Base-by-base conservation (phyloP, 1,140 invertebrate species). In the Dreissena rostriformis region DNA sequence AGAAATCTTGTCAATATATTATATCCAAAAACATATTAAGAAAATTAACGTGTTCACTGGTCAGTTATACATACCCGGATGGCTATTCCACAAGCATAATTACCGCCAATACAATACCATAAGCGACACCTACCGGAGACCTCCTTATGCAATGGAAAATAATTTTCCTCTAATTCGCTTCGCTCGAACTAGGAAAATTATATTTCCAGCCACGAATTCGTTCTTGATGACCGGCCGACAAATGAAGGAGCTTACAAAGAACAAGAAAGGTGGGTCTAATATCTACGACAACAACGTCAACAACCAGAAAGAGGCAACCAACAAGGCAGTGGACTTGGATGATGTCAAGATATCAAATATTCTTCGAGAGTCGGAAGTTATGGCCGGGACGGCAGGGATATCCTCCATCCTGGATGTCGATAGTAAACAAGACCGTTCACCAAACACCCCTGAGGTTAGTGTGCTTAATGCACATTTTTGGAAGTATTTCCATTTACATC, bases 291-390 rank as follows among this genome's bases (percentile, higher is more conserved):
- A 82, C 8, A 61, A 49, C 11, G 24, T 55, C 14, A 75, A 74
- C 26, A 82, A 75, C 57, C 74, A 68, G 39, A 52, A 68, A 29
- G 77, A 70, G 4, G 57, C 57, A 19, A 49, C 63, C 12, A 28
- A 14, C 14, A 72, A 66, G 26, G 82, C 67, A 26, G 82, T 77
- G n/a, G 75, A 78, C 52, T 52, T 84, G 10, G 82, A 84, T 51
- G 82, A 84, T 84, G 82, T 84, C 0, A 84, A 84, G 67, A 84
- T 84, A 77, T 72, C 82, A 14, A 84, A 84, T 29, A 84, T 84
- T 17, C 65, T 84, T 5, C 49, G 74, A 14, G 82, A 84, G 28
- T 84, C 82, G 22, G 82, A 84, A 29, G 67, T 84, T 1, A 84
- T 72, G 82, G 28, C 51, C n/a, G 82, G 80, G 29, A 68, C 71